phyloP scores from a whole-genome alignment of 92 coral and sea anemone species.

The Umimayanthus kanabou region DNA sequence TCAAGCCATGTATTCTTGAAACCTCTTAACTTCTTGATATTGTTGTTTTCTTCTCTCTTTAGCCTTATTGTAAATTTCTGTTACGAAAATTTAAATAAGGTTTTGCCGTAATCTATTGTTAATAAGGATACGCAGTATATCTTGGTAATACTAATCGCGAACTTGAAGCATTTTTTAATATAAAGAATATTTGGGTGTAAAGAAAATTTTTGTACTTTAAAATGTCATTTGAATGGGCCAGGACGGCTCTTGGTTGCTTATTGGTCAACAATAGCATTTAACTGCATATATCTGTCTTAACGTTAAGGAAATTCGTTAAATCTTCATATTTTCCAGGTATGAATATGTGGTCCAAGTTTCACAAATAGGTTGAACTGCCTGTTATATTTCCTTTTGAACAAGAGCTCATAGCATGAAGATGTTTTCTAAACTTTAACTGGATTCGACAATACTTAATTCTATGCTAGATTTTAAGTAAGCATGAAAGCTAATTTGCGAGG shows the following conservation, averaged over 20 bases:
- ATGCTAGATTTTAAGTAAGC: not conserved
- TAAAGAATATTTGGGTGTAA: not conserved
- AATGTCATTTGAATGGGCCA: not conserved
- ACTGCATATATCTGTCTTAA: not conserved
- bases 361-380: not conserved
- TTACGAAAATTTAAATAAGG: not conserved
- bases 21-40: not conserved
- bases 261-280: not conserved
- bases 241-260: not conserved
- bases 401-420: not conserved
- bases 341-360: not conserved
- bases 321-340: not conserved
- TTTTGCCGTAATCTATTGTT: not conserved
- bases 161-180: not conserved
- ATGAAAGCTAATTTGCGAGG: not conserved
- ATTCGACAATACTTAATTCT: not conserved
- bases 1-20: constrained; percentile 81
- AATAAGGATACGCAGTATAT: not conserved
- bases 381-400: not conserved
- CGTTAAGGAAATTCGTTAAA: not conserved
- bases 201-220: not conserved
- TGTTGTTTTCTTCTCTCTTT: not conserved
- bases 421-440: constrained; percentile 13
- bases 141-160: not conserved
- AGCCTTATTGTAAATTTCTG: not conserved